Conservation (phyloP, 2,888 invertebrate species). For the Eristalis tenax region DNA sequence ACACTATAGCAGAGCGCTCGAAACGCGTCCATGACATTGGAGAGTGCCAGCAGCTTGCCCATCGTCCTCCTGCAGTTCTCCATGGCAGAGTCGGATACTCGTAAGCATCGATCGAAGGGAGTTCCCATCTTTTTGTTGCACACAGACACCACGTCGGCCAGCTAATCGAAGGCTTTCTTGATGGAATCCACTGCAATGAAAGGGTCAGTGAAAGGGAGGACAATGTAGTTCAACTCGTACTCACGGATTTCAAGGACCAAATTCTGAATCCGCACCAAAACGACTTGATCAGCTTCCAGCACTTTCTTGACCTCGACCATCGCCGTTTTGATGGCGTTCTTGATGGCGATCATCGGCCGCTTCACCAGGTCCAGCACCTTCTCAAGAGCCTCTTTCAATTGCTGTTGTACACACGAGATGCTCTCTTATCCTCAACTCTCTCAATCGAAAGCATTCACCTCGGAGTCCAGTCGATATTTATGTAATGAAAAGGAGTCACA, state of each 20-base stretch:
- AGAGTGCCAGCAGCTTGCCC: conserved; percentile 82
- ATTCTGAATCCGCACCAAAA: conserved; percentile 84
- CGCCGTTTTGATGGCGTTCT: conserved; percentile 85
- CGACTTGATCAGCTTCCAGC: conserved; percentile 84
- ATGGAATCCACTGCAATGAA: conserved; percentile 87
- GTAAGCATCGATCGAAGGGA: conserved; percentile 87
- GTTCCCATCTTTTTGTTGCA: conserved; percentile 90
- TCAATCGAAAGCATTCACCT: no score
- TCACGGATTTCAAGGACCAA: conserved; percentile 85
- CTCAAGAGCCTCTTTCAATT: conserved; percentile 85
- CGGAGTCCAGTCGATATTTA: no score
- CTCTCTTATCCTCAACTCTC: no score
- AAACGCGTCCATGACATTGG: conserved; percentile 83
- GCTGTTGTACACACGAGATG: conserved; percentile 89
- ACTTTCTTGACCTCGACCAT: conserved; percentile 84
- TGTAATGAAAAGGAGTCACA: no score
- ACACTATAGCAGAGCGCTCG: conserved; percentile 84
- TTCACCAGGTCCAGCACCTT: conserved; percentile 86
- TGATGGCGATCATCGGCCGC: conserved; percentile 86
- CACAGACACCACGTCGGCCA: conserved; percentile 85
- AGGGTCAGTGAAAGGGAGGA: neutral
- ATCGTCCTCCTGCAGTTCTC: conserved; percentile 83
- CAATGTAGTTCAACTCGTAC: conserved; percentile 70
- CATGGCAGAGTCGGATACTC: conserved; percentile 85
- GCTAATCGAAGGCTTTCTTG: conserved; percentile 87